phyloP scores from a whole-genome alignment of 2,888 invertebrate species.

The Hypomecis punctinalis region DNA sequence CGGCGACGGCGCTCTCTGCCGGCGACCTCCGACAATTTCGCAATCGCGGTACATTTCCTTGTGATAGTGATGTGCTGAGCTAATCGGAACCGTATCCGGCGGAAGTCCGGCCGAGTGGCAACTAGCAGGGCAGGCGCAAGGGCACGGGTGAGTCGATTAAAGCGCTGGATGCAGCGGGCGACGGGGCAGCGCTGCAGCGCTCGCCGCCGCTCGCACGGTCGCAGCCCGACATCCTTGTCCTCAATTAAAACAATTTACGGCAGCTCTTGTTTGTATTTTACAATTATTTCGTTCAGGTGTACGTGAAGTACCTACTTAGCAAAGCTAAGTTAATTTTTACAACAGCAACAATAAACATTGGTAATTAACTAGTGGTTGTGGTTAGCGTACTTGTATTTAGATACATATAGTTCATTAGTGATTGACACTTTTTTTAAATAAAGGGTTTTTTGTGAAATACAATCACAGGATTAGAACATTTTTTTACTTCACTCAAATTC shows the following conservation, averaged over 20 bases:
- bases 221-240: conserved; percentile 77
- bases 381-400: no score
- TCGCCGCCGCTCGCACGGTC: conserved; percentile 54
- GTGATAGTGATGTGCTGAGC: conserved; percentile 77
- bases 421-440: no score
- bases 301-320: background rate
- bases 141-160: conserved; percentile 64
- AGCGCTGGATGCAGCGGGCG: conserved; percentile 51
- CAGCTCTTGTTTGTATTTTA: conserved; percentile 71
- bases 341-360: background rate
- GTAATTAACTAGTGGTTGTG: no score
- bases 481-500: no score
- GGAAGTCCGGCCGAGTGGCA: conserved; percentile 60
- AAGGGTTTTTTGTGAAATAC: no score
- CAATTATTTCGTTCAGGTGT: conserved; percentile 52
- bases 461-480: no score
- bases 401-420: no score
- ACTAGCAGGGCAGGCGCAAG: conserved; percentile 55
- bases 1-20: conserved; percentile 75
- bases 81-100: conserved; percentile 56
- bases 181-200: conserved; percentile 39
- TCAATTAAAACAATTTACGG: conserved; percentile 78
- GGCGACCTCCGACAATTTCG: conserved; percentile 73
- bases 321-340: background rate
- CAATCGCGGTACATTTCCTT: conserved; percentile 66